Conservation (phyloP, 2,113 vertebrate species). For the Collichthys lucidus region DNA sequence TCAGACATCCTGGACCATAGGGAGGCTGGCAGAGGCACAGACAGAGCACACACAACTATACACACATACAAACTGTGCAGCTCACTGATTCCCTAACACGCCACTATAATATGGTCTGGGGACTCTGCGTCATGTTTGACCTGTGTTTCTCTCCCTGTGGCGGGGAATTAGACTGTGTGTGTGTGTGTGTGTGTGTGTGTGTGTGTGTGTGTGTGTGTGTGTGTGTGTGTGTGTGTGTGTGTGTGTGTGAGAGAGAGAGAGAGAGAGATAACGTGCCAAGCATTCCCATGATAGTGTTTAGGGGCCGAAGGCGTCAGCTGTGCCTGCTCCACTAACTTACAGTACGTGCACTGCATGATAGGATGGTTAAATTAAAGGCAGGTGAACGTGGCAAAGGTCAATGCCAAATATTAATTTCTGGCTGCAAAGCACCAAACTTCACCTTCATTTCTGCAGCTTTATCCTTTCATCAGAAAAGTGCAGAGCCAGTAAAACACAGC, state of each 20-base stretch:
- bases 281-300: constrained; percentile 54
- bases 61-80: constrained; percentile 5
- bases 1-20: constrained; percentile 63
- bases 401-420: constrained; percentile 15
- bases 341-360: constrained; percentile 40
- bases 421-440: constrained; percentile 24
- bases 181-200: constrained; percentile 14
- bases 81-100: constrained; percentile 34
- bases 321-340: constrained; percentile 45
- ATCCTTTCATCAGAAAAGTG: constrained; percentile 10
- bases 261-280: constrained; percentile 40
- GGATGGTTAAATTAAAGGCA: constrained; percentile 49
- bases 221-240: constrained; percentile 30
- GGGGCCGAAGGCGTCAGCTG: constrained; percentile 61
- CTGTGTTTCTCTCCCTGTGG: constrained; percentile 63
- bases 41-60: constrained; percentile 4
- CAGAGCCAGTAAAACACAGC: constrained; percentile 2
- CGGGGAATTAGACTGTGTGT: constrained; percentile 49
- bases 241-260: too few relatives aligned
- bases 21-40: constrained; percentile 43
- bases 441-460: constrained; percentile 20
- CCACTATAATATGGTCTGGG: constrained; percentile 44
- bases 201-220: constrained; percentile 17
- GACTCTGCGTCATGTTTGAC: constrained; percentile 70
- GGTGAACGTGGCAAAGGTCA: constrained; percentile 39